phyloP scores from a whole-genome alignment of 2,888 invertebrate genomes.

The Sphaerophoria taeniata region DNA sequence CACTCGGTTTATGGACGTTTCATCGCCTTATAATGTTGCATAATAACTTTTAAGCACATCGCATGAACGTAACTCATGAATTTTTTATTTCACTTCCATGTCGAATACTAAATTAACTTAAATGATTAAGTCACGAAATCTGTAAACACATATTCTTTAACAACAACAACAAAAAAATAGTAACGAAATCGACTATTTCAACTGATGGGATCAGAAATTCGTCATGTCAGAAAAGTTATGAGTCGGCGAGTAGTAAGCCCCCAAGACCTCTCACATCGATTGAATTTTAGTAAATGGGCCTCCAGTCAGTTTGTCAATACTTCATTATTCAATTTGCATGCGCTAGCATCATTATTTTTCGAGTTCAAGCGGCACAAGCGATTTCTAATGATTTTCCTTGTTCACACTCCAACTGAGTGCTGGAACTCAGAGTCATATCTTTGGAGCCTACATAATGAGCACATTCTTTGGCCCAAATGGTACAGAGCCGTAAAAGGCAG shows the following conservation, averaged over 20 bases:
- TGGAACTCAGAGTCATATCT: conserved; percentile 38
- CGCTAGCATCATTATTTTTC: conserved; percentile 53
- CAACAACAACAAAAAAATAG: too few relatives aligned
- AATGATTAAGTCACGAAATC: conserved; percentile 64
- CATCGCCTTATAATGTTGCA: conserved; percentile 45
- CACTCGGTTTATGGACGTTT: not conserved
- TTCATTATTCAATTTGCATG: conserved; percentile 68
- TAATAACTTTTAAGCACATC: conserved; percentile 37
- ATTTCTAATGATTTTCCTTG: conserved; percentile 31
- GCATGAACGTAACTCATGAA: conserved; percentile 45
- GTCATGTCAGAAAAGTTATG: not conserved
- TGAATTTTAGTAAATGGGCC: conserved; percentile 20
- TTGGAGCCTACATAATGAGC: conserved; percentile 53
- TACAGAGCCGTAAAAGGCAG: conserved; percentile 49
- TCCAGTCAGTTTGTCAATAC: conserved; percentile 62
- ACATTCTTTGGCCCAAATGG: conserved; percentile 62
- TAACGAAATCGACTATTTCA: not conserved
- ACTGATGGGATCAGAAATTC: not conserved
- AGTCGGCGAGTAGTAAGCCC: conserved; percentile 13
- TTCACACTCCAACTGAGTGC: conserved; percentile 32
- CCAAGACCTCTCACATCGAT: too few relatives aligned
- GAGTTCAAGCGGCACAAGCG: conserved; percentile 41
- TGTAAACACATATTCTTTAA: not conserved
- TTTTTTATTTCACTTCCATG: conserved; percentile 62
- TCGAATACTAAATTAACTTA: conserved; percentile 48